Percentiles rank a stretch among this genome's conserved stretches.
Evolutionary conservation across 2,888 invertebrate species (phyloP).

Genomic region (Sympetrum striolatum): DNA sequence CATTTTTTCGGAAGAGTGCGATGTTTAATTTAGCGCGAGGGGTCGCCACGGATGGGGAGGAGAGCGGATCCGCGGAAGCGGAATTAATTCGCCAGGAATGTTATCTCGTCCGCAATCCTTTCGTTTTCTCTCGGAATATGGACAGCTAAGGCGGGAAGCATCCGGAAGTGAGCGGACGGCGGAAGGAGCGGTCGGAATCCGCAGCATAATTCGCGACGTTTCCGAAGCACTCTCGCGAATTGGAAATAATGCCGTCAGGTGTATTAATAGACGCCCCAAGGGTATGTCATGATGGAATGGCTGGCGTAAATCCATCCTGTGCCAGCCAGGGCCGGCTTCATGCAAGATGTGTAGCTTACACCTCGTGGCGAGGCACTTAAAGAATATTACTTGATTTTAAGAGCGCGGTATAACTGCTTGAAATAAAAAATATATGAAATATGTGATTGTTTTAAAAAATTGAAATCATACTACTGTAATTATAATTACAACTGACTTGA

Average conservation of each 20-base stretch:
- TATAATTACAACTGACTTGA: no score
- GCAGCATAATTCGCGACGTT: background rate
- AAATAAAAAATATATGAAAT: no score
- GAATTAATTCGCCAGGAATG: conserved; percentile 1
- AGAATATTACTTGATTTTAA: no score
- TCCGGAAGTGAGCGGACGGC: background rate
- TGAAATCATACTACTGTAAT: no score
- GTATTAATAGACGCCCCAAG: no score
- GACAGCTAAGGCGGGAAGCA: background rate
- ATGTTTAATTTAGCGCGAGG: background rate
- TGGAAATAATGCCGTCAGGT: background rate
- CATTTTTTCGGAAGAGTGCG: background rate
- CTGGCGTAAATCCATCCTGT: no score
- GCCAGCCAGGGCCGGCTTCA: no score
- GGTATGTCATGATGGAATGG: no score
- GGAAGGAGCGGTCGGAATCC: background rate
- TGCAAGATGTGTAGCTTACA: no score
- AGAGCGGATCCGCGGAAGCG: background rate
- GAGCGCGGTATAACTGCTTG: no score
- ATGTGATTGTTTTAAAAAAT: no score
- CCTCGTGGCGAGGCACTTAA: no score
- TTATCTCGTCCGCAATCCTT: background rate
- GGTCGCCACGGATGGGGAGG: background rate
- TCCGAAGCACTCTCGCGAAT: background rate
- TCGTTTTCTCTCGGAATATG: conserved; percentile 3